Evolutionary conservation across 2,113 vertebrate genomes (phyloP).

Genomic region (Paradoxurus hermaphroditus): DNA sequence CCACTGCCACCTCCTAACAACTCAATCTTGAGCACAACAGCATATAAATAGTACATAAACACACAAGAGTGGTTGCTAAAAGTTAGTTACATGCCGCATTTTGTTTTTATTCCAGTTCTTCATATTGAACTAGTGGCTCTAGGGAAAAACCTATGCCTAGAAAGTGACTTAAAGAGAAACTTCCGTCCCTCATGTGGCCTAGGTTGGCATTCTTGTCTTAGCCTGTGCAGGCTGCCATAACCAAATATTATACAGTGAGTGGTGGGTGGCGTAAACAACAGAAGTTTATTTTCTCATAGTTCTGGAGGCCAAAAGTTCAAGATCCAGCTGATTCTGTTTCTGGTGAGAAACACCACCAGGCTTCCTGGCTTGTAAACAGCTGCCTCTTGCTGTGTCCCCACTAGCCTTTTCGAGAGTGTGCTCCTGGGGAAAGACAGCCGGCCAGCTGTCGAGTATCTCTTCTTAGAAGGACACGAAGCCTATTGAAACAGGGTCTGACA

Average conservation of each 20-base stretch:
- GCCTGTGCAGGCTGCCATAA: not conserved
- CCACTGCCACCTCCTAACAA: not conserved
- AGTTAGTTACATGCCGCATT: not conserved
- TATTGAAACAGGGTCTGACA: not conserved
- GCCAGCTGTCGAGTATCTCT: not conserved
- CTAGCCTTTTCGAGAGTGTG: not conserved
- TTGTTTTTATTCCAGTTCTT: conserved; percentile 4
- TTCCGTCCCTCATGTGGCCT: not conserved
- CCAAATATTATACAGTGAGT: not conserved
- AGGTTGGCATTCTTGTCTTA: not conserved
- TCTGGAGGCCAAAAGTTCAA: not conserved
- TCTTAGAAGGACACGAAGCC: not conserved
- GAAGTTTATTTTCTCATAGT: not conserved
- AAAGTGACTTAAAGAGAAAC: not conserved
- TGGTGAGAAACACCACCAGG: not conserved
- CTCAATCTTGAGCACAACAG: not conserved
- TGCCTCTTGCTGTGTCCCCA: not conserved
- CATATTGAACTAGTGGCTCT: not conserved
- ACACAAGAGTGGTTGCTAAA: not conserved
- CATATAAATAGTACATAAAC: not conserved
- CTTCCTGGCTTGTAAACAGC: not conserved
- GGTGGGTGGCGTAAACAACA: not conserved
- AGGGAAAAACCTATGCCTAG: not conserved
- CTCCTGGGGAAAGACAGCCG: not conserved
- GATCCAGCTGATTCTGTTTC: not conserved